Evolutionary conservation across 2,113 vertebrate genomes (phyloP).

Genomic region (Saguinus midas): DNA sequence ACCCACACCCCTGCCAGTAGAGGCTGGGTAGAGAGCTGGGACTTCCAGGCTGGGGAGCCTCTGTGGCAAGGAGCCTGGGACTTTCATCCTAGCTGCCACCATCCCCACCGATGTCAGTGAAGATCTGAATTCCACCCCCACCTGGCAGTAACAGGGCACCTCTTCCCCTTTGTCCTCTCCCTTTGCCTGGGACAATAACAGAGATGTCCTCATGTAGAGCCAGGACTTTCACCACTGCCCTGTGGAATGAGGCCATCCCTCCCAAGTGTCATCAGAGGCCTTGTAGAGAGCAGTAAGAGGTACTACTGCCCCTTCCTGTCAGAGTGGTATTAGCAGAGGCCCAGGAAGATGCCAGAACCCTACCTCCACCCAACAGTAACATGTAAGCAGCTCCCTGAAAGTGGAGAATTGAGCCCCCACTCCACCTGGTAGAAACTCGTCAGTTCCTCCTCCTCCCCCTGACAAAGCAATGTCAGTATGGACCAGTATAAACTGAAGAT

Average conservation of each 20-base stretch:
- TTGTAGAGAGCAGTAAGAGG: background rate
- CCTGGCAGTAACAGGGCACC: background rate
- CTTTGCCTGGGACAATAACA: background rate
- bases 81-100: background rate
- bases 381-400: background rate
- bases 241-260: background rate
- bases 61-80: background rate
- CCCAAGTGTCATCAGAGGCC: background rate
- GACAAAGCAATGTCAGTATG: background rate
- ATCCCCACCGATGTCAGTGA: background rate
- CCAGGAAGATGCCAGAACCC: background rate
- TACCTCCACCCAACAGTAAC: background rate
- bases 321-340: background rate
- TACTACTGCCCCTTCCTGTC: background rate
- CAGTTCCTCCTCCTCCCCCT: rapidly evolving
- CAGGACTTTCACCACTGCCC: background rate
- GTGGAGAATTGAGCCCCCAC: background rate
- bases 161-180: no score
- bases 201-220: background rate
- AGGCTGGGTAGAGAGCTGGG: background rate
- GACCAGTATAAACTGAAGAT: background rate
- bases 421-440: background rate
- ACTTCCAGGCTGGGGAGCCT: background rate
- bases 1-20: background rate
- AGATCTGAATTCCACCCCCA: background rate